Conservation (phyloP, 2,113 vertebrate genomes). For the Vanacampus margaritifer region DNA sequence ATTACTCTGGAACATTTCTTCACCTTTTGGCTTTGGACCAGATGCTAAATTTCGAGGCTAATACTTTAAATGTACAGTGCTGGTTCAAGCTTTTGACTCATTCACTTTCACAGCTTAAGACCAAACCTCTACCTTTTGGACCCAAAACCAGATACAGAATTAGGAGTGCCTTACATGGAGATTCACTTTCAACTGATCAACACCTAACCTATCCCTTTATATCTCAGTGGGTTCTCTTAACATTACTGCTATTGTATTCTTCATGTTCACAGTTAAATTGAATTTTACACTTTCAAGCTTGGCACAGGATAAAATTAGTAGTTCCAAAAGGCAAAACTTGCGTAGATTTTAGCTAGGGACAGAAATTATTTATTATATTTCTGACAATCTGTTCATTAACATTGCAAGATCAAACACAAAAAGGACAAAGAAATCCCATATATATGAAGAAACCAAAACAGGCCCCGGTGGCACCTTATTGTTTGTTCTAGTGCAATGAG, state of each 20-base stretch:
- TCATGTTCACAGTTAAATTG: background rate
- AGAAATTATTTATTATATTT: background rate
- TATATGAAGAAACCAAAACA: constrained; percentile 33
- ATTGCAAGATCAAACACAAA: background rate
- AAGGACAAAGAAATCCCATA: background rate
- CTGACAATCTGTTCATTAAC: background rate
- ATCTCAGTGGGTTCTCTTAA: background rate
- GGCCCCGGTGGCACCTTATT: constrained; percentile 11
- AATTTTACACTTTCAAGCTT: background rate
- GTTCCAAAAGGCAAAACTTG: background rate
- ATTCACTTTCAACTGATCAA: background rate
- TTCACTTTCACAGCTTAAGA: background rate
- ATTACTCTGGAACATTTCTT: background rate
- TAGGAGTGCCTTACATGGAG: background rate
- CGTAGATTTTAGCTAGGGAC: background rate
- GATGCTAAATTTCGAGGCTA: background rate
- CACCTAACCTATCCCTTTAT: background rate
- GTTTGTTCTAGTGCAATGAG: constrained; percentile 59
- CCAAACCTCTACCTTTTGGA: background rate
- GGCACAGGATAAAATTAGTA: background rate
- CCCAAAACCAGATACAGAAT: background rate
- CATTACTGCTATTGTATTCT: background rate
- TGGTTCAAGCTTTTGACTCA: background rate
- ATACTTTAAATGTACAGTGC: background rate
- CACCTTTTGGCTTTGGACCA: background rate